Conservation (phyloP, 2,797 vertebrate species). For the Microctenopoma steveboyesi region DNA sequence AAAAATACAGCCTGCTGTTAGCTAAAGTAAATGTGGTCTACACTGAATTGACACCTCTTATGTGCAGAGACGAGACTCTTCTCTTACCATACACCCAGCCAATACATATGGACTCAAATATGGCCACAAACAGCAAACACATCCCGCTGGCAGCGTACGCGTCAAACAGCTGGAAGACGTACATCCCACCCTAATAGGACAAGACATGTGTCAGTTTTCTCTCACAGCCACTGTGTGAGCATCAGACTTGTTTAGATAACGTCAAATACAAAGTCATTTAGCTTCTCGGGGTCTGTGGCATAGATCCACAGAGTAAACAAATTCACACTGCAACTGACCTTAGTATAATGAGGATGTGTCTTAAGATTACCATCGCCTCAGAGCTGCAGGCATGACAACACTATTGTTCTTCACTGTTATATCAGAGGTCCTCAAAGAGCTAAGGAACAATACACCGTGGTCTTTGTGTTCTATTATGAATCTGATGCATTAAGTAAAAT, state of each 20-base stretch:
- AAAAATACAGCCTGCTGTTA: background rate
- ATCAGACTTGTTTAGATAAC: conserved; percentile 6
- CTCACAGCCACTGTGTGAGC: conserved; percentile 10
- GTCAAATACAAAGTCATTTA: conserved; percentile 21
- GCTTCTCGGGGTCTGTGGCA: background rate
- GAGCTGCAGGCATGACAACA: background rate
- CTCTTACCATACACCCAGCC: conserved; percentile 97
- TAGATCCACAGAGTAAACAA: background rate
- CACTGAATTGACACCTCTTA: background rate
- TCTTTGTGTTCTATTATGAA: background rate
- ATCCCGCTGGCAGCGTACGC: conserved; percentile 97
- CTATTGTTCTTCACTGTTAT: too few species aligned
- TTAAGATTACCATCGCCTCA: background rate
- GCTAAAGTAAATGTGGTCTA: background rate
- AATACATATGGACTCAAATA: conserved; percentile 98
- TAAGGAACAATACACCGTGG: too few species aligned
- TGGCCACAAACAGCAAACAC: conserved; percentile 98
- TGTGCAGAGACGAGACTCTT: background rate
- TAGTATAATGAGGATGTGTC: background rate
- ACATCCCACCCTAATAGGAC: conserved; percentile 93
- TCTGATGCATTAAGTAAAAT: too few species aligned
- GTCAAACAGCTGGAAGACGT: conserved; percentile 98
- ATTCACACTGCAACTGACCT: background rate
- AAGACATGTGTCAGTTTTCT: conserved; percentile 48
- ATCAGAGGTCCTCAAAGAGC: too few species aligned